phyloP scores from a whole-genome alignment of 2,888 invertebrate species.

The Apodemia zela region DNA sequence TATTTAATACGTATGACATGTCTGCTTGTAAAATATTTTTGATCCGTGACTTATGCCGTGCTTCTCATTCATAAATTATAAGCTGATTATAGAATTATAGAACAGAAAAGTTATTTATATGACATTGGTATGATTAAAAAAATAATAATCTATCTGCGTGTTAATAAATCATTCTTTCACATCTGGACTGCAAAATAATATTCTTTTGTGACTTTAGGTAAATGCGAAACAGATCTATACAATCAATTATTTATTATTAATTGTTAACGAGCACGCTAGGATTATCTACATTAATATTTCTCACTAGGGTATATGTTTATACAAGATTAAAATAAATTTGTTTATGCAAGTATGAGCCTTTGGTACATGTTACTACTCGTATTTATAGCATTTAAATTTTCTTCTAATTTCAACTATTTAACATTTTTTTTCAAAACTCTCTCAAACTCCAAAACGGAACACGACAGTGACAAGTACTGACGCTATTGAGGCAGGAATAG shows the following conservation, averaged over 20 bases:
- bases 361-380: no score
- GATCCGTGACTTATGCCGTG: not conserved
- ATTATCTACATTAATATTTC: no score
- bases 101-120: conserved; percentile 12
- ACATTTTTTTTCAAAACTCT: no score
- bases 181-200: not conserved
- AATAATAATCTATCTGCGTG: conserved; percentile 1
- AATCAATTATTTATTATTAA: conserved; percentile 3
- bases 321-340: no score
- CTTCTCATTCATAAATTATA: conserved; percentile 4
- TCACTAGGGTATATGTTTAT: no score
- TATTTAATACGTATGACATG: not conserved
- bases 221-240: not conserved
- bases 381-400: no score
- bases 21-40: not conserved
- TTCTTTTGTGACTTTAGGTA: conserved; percentile 4
- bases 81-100: not conserved
- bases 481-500: no score
- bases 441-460: no score
- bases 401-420: no score
- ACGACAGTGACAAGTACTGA: no score
- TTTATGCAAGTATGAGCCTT: no score
- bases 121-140: conserved; percentile 7
- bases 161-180: conserved; percentile 3
- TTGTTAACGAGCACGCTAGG: not conserved